phyloP scores from a whole-genome alignment of 2,888 invertebrate genomes.

The Eucera pruinosa region DNA sequence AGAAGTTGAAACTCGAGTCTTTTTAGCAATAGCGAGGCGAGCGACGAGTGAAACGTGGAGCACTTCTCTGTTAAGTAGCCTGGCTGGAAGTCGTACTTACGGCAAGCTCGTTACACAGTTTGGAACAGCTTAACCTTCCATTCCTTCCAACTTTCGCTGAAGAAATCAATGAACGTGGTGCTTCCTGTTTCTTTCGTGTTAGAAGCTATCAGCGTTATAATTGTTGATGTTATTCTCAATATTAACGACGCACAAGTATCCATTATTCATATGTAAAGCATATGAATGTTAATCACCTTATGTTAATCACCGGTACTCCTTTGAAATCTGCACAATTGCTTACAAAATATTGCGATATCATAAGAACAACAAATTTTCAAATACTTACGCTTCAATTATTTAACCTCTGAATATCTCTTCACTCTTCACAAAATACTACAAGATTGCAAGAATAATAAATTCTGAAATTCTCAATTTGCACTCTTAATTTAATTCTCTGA shows the following conservation, averaged over 20 bases:
- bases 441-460: too few species aligned
- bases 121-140: conserved; percentile 21
- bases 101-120: conserved; percentile 29
- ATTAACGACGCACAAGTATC: neutral
- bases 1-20: conserved; percentile 25
- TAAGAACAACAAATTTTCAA: too few species aligned
- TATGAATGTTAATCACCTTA: too few species aligned
- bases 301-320: too few species aligned
- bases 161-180: conserved; percentile 11
- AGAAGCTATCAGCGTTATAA: too few species aligned
- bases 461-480: too few species aligned
- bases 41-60: conserved; percentile 12
- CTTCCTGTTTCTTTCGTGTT: neutral
- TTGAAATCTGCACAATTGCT: too few species aligned
- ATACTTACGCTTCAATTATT: too few species aligned
- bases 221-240: neutral
- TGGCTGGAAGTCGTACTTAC: neutral
- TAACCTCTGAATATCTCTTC: too few species aligned
- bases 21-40: conserved; percentile 21
- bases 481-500: too few species aligned
- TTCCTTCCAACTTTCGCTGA: conserved; percentile 14
- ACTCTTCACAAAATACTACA: too few species aligned
- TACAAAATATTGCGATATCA: too few species aligned
- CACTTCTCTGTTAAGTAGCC: conserved; percentile 18
- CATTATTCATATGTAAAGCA: neutral